Conservation (phyloP, 2,797 vertebrate genomes). For the Halcyon badia region DNA sequence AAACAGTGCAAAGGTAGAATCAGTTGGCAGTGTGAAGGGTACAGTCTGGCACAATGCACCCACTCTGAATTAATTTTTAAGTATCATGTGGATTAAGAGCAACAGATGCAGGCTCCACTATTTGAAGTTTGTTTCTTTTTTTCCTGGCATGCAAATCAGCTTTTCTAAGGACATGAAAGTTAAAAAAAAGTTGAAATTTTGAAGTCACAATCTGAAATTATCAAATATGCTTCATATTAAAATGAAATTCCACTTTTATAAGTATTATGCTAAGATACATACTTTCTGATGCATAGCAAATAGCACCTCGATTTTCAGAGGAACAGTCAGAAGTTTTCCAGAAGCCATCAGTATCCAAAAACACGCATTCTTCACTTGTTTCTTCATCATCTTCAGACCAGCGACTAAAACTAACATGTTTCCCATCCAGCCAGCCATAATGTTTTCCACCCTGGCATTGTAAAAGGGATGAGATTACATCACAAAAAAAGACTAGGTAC, state of each 20-base stretch:
- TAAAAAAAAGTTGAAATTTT: not conserved
- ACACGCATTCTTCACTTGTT: constrained; percentile 85
- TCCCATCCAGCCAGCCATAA: constrained; percentile 92
- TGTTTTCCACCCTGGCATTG: constrained; percentile 86
- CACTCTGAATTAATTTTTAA: not conserved
- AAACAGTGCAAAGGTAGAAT: not conserved
- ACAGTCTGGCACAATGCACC: not conserved
- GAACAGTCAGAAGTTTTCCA: constrained; percentile 92
- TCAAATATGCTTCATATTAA: not conserved
- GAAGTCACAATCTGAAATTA: not conserved
- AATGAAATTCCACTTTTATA: not conserved
- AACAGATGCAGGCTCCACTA: fast-evolving
- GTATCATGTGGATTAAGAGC: not conserved
- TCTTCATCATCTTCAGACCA: constrained; percentile 85
- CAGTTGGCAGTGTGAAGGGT: not conserved
- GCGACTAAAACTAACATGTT: constrained; percentile 88
- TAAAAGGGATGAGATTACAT: not conserved
- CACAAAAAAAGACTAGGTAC: not conserved
- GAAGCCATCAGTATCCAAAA: constrained; percentile 91
- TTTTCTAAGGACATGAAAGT: not conserved
- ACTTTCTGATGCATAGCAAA: constrained; percentile 90
- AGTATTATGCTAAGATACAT: constrained; percentile 45
- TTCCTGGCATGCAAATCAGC: not conserved
- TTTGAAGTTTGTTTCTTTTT: not conserved
- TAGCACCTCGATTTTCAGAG: constrained; percentile 84